phyloP scores from a whole-genome alignment of 2,113 vertebrate species.

The Dendrocopos noguchii region DNA sequence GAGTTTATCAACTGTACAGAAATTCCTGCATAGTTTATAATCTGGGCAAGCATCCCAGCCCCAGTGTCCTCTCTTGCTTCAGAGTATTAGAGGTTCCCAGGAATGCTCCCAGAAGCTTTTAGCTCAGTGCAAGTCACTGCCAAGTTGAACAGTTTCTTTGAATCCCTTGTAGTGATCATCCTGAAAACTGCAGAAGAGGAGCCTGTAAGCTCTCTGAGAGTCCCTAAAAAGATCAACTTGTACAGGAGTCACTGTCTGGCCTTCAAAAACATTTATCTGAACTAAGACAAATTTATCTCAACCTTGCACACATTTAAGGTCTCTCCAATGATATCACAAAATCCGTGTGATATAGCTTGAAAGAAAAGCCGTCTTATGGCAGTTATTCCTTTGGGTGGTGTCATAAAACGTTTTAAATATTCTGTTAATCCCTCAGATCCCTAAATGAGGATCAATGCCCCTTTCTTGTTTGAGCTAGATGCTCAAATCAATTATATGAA shows the following conservation, averaged over 20 bases:
- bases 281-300: slow-evolving; percentile 5
- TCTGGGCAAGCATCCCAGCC: slow-evolving; percentile 46
- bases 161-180: background rate
- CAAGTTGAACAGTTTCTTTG: background rate
- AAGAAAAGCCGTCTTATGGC: background rate
- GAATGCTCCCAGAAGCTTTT: slow-evolving; percentile 48
- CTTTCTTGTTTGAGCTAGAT: background rate
- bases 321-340: background rate
- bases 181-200: background rate
- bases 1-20: slow-evolving; percentile 30
- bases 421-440: background rate
- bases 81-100: slow-evolving; percentile 53
- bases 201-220: background rate
- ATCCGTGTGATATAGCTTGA: background rate
- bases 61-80: background rate
- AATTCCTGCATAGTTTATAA: slow-evolving; percentile 38
- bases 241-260: background rate
- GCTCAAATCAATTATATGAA: background rate
- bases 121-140: background rate
- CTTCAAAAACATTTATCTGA: background rate
- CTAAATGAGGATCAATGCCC: background rate
- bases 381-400: background rate
- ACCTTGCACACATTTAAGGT: background rate
- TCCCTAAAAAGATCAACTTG: background rate
- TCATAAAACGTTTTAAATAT: background rate